A percentile compares a stretch with the other conserved stretches of the same genome.
phyloP scores from a whole-genome alignment of 1,140 invertebrate genomes.

The Saccostrea cuccullata region DNA sequence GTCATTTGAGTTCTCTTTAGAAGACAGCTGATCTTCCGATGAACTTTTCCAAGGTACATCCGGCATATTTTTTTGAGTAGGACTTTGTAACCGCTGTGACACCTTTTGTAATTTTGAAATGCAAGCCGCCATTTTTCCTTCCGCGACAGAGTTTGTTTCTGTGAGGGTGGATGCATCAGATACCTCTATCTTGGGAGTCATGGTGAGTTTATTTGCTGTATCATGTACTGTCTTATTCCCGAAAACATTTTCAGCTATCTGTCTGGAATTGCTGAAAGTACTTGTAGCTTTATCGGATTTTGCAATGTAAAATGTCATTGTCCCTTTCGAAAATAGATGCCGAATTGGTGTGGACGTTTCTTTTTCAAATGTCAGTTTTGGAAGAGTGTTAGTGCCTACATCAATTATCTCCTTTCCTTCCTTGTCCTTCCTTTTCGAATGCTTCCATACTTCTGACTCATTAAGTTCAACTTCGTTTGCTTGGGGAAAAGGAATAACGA shows the following conservation, averaged over 20 bases:
- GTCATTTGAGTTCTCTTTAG: constrained; percentile 31
- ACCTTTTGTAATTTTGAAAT: constrained; percentile 73
- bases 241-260: constrained; percentile 58
- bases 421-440: constrained; percentile 18
- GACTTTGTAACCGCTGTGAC: constrained; percentile 72
- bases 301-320: constrained; percentile 71
- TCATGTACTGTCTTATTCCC: constrained; percentile 42
- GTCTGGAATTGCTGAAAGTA: constrained; percentile 61
- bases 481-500: constrained; percentile 44
- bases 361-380: constrained; percentile 72
- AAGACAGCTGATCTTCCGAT: constrained; percentile 40
- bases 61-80: constrained; percentile 64
- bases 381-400: constrained; percentile 69
- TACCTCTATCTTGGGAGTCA: constrained; percentile 60
- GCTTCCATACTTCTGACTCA: constrained; percentile 25
- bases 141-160: constrained; percentile 57
- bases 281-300: constrained; percentile 73
- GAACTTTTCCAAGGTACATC: constrained; percentile 56
- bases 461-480: not conserved
- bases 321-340: constrained; percentile 70
- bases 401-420: constrained; percentile 58
- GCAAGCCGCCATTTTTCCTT: constrained; percentile 70
- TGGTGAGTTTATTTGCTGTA: constrained; percentile 63
- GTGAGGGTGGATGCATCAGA: constrained; percentile 65
- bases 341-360: constrained; percentile 70